Base-by-base conservation (phyloP, 1,140 invertebrate species). In the Formica exsecta region DNA sequence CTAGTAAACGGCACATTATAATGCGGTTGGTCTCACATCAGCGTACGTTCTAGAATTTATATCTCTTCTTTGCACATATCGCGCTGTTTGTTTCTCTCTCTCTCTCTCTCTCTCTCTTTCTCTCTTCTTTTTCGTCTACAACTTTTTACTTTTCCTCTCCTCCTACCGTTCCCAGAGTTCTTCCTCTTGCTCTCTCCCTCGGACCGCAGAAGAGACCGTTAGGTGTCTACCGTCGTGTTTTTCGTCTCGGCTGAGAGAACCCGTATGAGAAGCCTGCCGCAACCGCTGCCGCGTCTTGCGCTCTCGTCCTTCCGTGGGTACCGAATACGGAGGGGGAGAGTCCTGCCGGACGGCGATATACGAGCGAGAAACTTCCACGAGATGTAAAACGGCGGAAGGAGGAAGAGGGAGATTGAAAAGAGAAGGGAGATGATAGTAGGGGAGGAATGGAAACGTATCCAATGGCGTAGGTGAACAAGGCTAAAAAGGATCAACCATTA, bases 151-250 rank as follows among this genome's bases (percentile, higher is more conserved):
- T 80, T 79, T 84, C 64, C 64, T 76, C 54, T 66, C 41, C 59
- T 86, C 11, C 32, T 84, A 54, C 64, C 64, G 1, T 8, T 32
- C 9, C 3, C 51, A 41, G 65, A 29, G 25, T 86, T 87, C 83
- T 90, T 90, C 89, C 89, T 90, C 64, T 48, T 29, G 80, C 77
- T 85, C 38, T 90, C 89, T 80, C 76, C 61, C 70, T 90, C 95
- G 77, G 93, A 96, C 38, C 95, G 64, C 57, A 79, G 66, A 59
- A 76, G 51, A 68, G 38, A 79, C 62, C 84, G 84, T 79, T 79
- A 68, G 25, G 61, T 41, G n/a, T 85, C 36, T 51, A n/a, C 36
- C 59, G 70, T 79, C 62, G 61, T 41, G n/a, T 81, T 81, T 36
- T 44, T 57, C 74, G 65, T 87, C 86, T 77, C 75, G 74, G 62